Conservation (phyloP, 2,113 vertebrate genomes). For the Cyrtonyx montezumae region DNA sequence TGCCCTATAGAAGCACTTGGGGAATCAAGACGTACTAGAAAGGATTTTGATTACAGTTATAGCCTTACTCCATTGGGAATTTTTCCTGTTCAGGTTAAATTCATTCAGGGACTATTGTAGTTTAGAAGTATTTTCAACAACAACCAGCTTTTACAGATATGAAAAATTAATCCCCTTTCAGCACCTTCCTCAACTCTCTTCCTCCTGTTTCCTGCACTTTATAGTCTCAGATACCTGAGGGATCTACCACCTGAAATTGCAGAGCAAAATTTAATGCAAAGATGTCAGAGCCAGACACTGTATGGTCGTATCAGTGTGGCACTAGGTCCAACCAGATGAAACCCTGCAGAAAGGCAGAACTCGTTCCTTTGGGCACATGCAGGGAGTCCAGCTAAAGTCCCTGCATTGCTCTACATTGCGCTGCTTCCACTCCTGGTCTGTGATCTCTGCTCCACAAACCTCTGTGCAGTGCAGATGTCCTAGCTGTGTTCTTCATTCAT, state of each 20-base stretch:
- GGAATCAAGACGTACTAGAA: background rate
- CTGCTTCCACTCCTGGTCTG: background rate
- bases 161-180: background rate
- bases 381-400: background rate
- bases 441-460: background rate
- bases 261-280: background rate
- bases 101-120: background rate
- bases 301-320: background rate
- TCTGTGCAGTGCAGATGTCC: background rate
- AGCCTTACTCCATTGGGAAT: background rate
- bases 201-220: background rate
- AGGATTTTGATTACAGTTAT: background rate
- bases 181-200: background rate
- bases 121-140: background rate
- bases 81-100: background rate
- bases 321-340: background rate
- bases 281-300: background rate
- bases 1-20: background rate
- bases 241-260: background rate
- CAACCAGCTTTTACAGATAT: background rate
- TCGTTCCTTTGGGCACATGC: background rate
- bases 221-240: background rate
- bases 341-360: background rate
- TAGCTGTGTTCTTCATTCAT: background rate
- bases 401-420: fast-evolving